Evolutionary conservation across 2,797 vertebrate genomes (phyloP).

Genomic region (Pangasius larnaudii): DNA sequence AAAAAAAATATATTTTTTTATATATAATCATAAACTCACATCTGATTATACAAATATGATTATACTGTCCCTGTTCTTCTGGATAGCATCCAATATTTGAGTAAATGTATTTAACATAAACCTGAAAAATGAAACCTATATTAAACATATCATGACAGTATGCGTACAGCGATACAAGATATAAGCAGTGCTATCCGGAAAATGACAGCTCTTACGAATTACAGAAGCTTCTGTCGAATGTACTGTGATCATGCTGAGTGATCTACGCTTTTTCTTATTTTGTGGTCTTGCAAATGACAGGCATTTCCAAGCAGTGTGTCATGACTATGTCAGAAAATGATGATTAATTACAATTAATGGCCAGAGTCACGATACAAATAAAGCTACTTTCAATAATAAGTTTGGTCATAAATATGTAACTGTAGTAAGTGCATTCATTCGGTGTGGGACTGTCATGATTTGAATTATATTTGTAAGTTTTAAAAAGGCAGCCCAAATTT

Average conservation of each 20-base stretch:
- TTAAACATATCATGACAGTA: background rate
- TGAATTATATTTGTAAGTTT: slow-evolving; percentile 16
- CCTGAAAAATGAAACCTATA: slow-evolving; percentile 6
- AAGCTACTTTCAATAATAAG: slow-evolving; percentile 14
- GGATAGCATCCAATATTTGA: background rate
- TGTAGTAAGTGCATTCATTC: background rate
- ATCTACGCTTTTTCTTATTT: slow-evolving; percentile 16
- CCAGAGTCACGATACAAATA: background rate
- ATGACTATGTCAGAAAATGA: background rate
- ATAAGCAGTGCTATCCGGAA: slow-evolving; percentile 9
- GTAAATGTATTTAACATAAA: background rate
- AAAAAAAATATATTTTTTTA: background rate
- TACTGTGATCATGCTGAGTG: background rate
- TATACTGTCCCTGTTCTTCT: background rate
- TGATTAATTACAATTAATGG: slow-evolving; percentile 28
- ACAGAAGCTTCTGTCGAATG: background rate
- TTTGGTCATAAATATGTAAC: slow-evolving; percentile 13
- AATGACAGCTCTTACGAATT: slow-evolving; percentile 9
- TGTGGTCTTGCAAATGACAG: slow-evolving; percentile 23
- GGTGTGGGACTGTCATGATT: slow-evolving; percentile 5
- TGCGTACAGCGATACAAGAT: background rate
- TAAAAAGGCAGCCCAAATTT: background rate
- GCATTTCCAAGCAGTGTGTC: slow-evolving; percentile 6
- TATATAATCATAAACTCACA: background rate
- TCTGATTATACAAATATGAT: background rate